Conservation (phyloP, 1,140 invertebrate species). For the Ylistrum balloti region DNA sequence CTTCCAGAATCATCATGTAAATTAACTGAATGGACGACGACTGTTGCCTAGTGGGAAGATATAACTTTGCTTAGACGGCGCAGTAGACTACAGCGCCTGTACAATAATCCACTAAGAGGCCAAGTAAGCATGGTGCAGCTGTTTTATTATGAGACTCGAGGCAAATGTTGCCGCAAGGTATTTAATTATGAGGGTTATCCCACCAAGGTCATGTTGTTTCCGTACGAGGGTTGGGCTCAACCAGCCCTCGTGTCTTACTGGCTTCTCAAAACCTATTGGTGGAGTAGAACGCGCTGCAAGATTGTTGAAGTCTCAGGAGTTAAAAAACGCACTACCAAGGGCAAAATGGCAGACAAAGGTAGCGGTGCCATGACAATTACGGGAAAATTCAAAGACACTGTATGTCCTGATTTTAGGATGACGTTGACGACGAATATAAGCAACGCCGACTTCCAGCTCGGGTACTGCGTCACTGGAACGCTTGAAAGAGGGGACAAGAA, state of each 20-base stretch:
- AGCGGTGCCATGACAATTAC: conserved; percentile 90
- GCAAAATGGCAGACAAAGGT: conserved; percentile 90
- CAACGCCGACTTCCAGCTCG: conserved; percentile 92
- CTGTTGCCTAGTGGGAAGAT: background rate
- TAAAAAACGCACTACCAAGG: conserved; percentile 90
- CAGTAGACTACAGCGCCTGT: background rate
- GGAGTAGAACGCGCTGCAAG: conserved; percentile 91
- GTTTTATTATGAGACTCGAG: conserved; percentile 89
- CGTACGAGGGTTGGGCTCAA: conserved; percentile 92
- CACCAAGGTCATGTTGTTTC: conserved; percentile 90
- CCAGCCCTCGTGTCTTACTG: conserved; percentile 92
- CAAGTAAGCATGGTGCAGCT: conserved; percentile 85
- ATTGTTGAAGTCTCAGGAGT: conserved; percentile 90
- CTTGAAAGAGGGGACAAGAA: conserved; percentile 88
- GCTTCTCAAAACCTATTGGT: conserved; percentile 93
- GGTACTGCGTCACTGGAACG: conserved; percentile 93
- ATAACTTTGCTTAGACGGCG: background rate
- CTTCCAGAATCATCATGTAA: conserved; percentile 38
- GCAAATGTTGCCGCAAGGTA: conserved; percentile 88
- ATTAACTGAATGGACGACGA: conserved; percentile 38
- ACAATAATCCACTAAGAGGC: background rate
- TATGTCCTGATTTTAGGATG: conserved; percentile 85
- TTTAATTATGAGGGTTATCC: conserved; percentile 88
- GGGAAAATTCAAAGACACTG: conserved; percentile 88
- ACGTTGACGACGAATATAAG: conserved; percentile 90